Percentiles rank a stretch among this genome's conserved stretches.
phyloP scores from a whole-genome alignment of 2,113 vertebrate species.

The Sturnira hondurensis region DNA sequence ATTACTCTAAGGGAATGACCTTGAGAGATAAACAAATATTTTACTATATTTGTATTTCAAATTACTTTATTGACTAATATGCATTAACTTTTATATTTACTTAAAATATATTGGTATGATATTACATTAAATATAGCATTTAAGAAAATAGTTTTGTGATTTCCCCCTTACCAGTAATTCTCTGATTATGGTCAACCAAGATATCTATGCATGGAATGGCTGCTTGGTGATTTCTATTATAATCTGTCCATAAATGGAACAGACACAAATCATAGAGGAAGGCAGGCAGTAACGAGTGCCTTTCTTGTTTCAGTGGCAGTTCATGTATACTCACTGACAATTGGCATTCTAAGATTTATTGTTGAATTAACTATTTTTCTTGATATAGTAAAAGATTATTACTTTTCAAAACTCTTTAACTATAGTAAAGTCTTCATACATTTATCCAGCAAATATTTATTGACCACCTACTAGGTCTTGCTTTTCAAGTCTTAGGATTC shows the following conservation, averaged over 20 bases:
- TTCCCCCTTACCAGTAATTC: not conserved
- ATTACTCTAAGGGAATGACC: not conserved
- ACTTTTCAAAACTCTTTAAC: not conserved
- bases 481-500: not conserved
- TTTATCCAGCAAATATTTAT: not conserved
- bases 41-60: not conserved
- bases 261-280: not conserved
- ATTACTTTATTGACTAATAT: not conserved
- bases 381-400: not conserved
- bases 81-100: not conserved
- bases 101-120: not conserved
- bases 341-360: not conserved
- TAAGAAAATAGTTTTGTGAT: not conserved
- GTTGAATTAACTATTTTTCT: not conserved
- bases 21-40: not conserved
- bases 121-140: not conserved
- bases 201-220: not conserved
- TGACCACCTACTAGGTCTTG: not conserved
- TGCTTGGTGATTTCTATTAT: not conserved
- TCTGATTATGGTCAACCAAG: conserved; percentile 5
- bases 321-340: conserved; percentile 2
- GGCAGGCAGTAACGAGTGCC: not conserved
- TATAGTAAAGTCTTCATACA: not conserved
- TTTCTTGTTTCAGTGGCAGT: not conserved
- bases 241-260: not conserved